Evolutionary conservation across 2,888 invertebrate species (phyloP).

Genomic region (Hydroisotoma schaefferi): DNA sequence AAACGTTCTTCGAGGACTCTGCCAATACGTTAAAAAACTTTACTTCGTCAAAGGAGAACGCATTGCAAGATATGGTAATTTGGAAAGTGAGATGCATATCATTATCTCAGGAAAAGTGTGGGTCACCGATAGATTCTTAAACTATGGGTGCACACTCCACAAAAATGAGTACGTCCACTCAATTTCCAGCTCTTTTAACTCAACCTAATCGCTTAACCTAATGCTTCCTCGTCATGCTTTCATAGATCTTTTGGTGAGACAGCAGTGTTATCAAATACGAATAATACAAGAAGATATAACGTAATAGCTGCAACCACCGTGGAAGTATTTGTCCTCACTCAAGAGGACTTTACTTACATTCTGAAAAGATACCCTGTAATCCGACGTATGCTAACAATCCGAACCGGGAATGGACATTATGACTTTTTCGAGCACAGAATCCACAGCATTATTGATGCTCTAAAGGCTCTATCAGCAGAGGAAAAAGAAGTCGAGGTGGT

Average conservation of each 20-base stretch:
- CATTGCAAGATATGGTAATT: conserved; percentile 3
- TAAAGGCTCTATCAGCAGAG: conserved; percentile 11
- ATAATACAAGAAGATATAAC: conserved; percentile 15
- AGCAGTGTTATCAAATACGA: conserved; percentile 13
- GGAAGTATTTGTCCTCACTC: conserved; percentile 19
- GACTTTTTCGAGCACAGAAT: conserved; percentile 22
- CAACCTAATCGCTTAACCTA: no score
- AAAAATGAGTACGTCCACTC: conserved; percentile 17
- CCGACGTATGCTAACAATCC: background rate
- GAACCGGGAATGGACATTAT: conserved; percentile 15
- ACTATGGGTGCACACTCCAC: conserved; percentile 17
- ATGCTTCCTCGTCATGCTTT: background rate
- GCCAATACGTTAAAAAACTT: conserved; percentile 9
- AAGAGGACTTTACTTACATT: conserved; percentile 17
- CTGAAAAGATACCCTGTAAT: background rate
- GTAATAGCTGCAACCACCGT: conserved; percentile 20
- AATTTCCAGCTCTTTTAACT: conserved; percentile 2
- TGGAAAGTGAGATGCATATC: conserved; percentile 15
- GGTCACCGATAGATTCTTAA: conserved; percentile 14
- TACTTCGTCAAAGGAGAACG: conserved; percentile 11
- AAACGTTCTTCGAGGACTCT: background rate
- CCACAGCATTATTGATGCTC: conserved; percentile 12
- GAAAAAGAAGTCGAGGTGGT: conserved; percentile 17
- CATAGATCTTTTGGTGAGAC: conserved; percentile 23
- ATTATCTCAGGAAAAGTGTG: conserved; percentile 19